phyloP scores from a whole-genome alignment of 2,797 vertebrate species.

The Parambassis ranga region DNA sequence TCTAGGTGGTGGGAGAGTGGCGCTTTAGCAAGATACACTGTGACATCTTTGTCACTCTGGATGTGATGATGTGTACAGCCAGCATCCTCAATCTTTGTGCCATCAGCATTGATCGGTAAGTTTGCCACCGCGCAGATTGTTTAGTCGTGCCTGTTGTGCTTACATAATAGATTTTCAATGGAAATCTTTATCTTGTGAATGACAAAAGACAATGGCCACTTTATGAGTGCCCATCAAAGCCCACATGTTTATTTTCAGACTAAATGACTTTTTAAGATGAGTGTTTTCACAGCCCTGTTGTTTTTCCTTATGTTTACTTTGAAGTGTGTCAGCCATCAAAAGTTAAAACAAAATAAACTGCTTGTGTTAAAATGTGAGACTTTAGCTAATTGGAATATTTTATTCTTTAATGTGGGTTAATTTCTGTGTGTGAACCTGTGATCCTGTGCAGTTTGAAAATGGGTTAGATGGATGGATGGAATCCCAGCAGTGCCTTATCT shows the following conservation, averaged over 20 bases:
- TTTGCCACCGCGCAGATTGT: slow-evolving; percentile 33
- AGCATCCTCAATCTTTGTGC: slow-evolving; percentile 99
- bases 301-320: too few species aligned
- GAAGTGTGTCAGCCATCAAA: too few species aligned
- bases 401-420: background rate
- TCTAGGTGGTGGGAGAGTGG: slow-evolving; percentile 97
- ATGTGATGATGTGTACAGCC: slow-evolving; percentile 99
- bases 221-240: slow-evolving; percentile 4
- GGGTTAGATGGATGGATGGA: too few species aligned
- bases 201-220: slow-evolving; percentile 5
- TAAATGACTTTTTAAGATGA: slow-evolving; percentile 14
- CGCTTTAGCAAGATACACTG: slow-evolving; percentile 97
- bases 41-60: slow-evolving; percentile 97
- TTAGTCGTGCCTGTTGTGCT: slow-evolving; percentile 22
- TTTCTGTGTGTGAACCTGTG: background rate
- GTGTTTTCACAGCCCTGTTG: slow-evolving; percentile 9
- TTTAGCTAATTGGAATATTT: too few species aligned
- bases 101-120: slow-evolving; percentile 99
- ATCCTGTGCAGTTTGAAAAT: too few species aligned
- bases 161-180: slow-evolving; percentile 42
- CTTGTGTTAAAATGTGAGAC: too few species aligned
- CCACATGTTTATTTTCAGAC: background rate
- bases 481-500: background rate
- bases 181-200: slow-evolving; percentile 41
- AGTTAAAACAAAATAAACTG: too few species aligned